Percentiles rank a stretch among this genome's conserved stretches.
These are phyloP conservation scores for Polydrusus cervinus DNA, from an alignment of 2,888 invertebrate species.

Conservation along the genomic window DNA sequence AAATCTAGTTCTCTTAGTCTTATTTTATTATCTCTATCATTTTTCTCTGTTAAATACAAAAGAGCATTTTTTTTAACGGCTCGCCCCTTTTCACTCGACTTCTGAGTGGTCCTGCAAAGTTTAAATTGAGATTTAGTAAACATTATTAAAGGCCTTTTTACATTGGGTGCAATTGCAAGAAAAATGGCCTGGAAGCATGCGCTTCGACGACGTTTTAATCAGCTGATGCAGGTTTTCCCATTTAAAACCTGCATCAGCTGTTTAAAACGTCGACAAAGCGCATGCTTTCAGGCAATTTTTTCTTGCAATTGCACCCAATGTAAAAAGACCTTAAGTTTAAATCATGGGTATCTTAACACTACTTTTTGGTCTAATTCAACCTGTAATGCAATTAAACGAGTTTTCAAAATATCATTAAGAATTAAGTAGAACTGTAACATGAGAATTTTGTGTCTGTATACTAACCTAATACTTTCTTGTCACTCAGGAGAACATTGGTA, in stretches of 20 bases:
- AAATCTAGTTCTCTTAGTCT: conserved; percentile 5
- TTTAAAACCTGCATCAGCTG: no score
- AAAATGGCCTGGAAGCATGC: no score
- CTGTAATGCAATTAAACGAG: not conserved
- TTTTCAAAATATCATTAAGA: not conserved
- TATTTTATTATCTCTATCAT: conserved; percentile 1
- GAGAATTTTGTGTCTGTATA: not conserved
- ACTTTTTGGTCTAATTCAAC: not conserved
- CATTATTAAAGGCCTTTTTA: not conserved
- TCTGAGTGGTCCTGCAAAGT: conserved; percentile 4
- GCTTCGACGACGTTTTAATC: no score
- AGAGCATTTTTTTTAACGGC: conserved; percentile 6
- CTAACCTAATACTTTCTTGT: conserved; percentile 3
- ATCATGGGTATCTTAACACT: not conserved
- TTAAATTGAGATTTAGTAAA: not conserved
- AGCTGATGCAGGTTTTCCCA: no score
- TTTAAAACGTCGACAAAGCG: no score
- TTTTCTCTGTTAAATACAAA: conserved; percentile 1
- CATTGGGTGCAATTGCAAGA: no score
- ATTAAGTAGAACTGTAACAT: not conserved
- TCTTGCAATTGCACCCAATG: no score
- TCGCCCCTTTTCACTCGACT: not conserved
- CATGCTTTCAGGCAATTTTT: no score
- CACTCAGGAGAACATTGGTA: not conserved
- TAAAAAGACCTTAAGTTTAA: no score